phyloP scores from a whole-genome alignment of 2,797 vertebrate genomes.

The Poeciliopsis turneri region DNA sequence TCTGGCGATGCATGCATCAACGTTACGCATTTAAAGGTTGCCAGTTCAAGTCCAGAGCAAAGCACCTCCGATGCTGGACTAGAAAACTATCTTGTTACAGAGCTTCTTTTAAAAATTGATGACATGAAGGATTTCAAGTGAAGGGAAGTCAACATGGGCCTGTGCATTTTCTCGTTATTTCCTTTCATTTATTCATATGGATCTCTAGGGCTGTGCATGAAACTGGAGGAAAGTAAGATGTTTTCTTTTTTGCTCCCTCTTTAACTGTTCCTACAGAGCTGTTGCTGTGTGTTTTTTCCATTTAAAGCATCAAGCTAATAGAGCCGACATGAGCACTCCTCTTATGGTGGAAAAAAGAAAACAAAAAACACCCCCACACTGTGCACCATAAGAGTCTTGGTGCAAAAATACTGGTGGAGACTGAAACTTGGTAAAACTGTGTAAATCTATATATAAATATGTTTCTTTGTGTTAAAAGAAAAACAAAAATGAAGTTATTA shows the following conservation, averaged over 20 bases:
- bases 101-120: conserved; percentile 47
- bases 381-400: conserved; percentile 21
- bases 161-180: conserved; percentile 13
- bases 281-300: conserved; percentile 4
- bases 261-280: conserved; percentile 14
- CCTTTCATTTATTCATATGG: conserved; percentile 15
- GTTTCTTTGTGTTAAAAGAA: neutral
- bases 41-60: conserved; percentile 48
- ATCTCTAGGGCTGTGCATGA: neutral
- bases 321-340: conserved; percentile 35
- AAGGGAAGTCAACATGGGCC: conserved; percentile 37
- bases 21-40: conserved; percentile 38
- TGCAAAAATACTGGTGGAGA: conserved; percentile 36
- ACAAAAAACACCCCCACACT: conserved; percentile 8
- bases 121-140: conserved; percentile 44
- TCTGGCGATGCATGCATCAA: conserved; percentile 22
- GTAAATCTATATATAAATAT: neutral
- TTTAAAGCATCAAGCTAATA: conserved; percentile 36
- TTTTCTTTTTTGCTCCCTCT: neutral
- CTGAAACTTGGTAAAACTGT: conserved; percentile 10
- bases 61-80: conserved; percentile 23
- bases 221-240: neutral
- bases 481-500: too few species aligned
- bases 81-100: conserved; percentile 38
- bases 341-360: conserved; percentile 11